Base-by-base conservation (phyloP, 2,113 vertebrate species). In the Apus apus region DNA sequence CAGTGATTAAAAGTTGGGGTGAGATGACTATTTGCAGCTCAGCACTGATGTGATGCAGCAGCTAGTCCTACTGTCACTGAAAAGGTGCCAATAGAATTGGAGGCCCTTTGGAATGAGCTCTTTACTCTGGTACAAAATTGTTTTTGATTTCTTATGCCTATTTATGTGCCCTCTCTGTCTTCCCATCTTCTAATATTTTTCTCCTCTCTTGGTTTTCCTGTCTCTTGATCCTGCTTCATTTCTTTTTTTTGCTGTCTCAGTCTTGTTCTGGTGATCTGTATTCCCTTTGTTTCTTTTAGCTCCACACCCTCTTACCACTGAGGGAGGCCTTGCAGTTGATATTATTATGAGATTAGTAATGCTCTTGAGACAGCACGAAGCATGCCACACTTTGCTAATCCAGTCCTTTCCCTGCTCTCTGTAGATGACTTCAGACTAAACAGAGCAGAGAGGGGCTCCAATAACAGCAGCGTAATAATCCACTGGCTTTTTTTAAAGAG, bases 11-110 rank as follows among this genome's bases (percentile, higher is more conserved):
- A 96, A 90, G 64, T 27, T 0, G 0, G 29, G 45, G 75, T 68
- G 85, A 94, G 92, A 61, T 50, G 72, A 60, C 75, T 85, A 30
- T 73, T 75, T 84, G 67, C 72, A 80, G 72, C 83, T 88, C 87
- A 84, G 32, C 57, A 54, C 43, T 53, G 82, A 74, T 89, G 89
- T 60, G 73, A 91, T 3, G 3, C 25, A 34, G 36, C 27, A 77
- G 66, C 85, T 61, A 79, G 54, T 50, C 68, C 43, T 62, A 76
- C 74, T 80, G 46, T 57, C 40, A 71, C n/a, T 1, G 1, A 67
- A 90, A 81, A 93, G 48, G 13, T 78, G 80, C 21, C 53, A 56
- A 82, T 89, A 94, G 71, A 93, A 73, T 9, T 5, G 13, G 20
- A 21, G 32, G 13, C 18, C 23, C 48, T 56, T 76, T 73, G 56